These are phyloP conservation scores for Circaetus gallicus DNA, from an alignment of 2,113 vertebrate species.

Conservation along the genomic window DNA sequence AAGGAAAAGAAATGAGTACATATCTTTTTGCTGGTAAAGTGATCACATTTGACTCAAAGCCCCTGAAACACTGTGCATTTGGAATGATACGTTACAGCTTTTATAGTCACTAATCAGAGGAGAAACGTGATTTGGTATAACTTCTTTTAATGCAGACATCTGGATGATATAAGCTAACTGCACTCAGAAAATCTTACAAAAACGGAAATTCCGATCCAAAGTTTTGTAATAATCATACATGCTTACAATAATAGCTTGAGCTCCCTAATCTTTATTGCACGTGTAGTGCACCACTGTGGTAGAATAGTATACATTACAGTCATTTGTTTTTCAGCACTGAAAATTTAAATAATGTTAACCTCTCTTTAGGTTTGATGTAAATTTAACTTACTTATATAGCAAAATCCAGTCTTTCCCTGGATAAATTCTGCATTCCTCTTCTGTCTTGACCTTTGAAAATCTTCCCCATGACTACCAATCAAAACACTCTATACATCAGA, in stretches of 20 bases:
- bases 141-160: background rate
- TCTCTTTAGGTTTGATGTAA: background rate
- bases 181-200: background rate
- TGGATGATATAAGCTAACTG: background rate
- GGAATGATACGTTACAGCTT: background rate
- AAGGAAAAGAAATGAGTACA: background rate
- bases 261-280: background rate
- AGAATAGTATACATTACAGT: background rate
- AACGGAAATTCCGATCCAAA: background rate
- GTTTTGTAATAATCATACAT: background rate
- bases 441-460: conserved; percentile 56
- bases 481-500: conserved; percentile 36
- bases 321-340: background rate
- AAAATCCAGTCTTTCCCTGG: background rate
- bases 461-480: conserved; percentile 32
- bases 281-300: background rate
- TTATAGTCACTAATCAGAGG: background rate
- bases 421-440: conserved; percentile 36
- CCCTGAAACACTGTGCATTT: background rate
- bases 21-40: background rate
- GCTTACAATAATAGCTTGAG: background rate
- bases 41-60: conserved; percentile 19
- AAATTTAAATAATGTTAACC: conserved; percentile 2
- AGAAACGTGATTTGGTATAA: background rate
- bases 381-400: background rate